Conservation (phyloP, 2,888 invertebrate genomes). For the Eilema griseolum region DNA sequence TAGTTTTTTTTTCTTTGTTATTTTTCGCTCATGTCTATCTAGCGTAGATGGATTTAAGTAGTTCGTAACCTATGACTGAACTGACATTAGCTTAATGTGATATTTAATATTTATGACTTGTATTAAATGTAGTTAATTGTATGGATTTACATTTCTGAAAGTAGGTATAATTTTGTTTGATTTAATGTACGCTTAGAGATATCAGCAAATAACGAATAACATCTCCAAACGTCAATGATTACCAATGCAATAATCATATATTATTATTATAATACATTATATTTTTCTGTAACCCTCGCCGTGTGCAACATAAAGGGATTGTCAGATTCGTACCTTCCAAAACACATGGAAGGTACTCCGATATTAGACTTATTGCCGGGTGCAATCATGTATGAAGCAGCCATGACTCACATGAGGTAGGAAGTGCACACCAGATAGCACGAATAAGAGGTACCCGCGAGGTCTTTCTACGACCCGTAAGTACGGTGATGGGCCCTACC, state of each 20-base stretch:
- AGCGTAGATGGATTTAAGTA: slow-evolving; percentile 65
- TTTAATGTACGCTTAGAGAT: slow-evolving; percentile 55
- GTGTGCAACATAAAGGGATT: not conserved
- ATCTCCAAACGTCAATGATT: not conserved
- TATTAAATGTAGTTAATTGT: slow-evolving; percentile 76
- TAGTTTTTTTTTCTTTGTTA: slow-evolving; percentile 43
- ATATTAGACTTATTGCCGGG: not conserved
- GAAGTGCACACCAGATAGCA: too few species aligned
- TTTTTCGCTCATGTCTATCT: slow-evolving; percentile 63
- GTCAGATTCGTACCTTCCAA: not conserved
- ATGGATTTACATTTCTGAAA: slow-evolving; percentile 66
- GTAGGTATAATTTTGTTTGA: slow-evolving; percentile 61
- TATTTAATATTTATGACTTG: slow-evolving; percentile 84
- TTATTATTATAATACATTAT: slow-evolving; percentile 8
- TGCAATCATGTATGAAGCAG: not conserved
- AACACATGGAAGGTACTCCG: not conserved
- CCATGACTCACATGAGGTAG: too few species aligned
- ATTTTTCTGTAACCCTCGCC: not conserved
- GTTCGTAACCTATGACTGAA: slow-evolving; percentile 80
- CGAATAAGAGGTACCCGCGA: too few species aligned
- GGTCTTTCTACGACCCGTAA: too few species aligned
- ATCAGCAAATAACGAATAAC: slow-evolving; percentile 37
- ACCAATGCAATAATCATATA: not conserved
- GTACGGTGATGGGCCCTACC: too few species aligned
- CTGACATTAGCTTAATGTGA: slow-evolving; percentile 86